These are phyloP conservation scores for Salpingus planirostris DNA, from an alignment of 2,888 invertebrate genomes.

Conservation along the genomic window DNA sequence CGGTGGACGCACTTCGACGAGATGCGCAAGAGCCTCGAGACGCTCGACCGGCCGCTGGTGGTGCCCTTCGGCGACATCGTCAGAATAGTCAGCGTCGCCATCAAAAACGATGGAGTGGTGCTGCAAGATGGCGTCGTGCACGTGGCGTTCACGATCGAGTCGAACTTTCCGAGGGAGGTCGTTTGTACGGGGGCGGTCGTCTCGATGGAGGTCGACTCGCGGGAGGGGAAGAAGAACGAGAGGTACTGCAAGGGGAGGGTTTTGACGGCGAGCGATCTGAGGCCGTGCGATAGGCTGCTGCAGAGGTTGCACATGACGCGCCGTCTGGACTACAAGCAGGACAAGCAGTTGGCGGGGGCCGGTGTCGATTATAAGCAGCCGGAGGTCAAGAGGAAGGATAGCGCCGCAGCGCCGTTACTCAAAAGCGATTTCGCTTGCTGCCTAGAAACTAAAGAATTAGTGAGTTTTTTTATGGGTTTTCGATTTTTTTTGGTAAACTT, in stretches of 20 bases:
- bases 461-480: no score
- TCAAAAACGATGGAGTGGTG: constrained; percentile 36
- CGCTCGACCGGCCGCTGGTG: constrained; percentile 31
- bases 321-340: constrained; percentile 71
- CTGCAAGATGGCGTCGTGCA: constrained; percentile 52
- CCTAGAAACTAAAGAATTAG: constrained; percentile 30
- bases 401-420: constrained; percentile 34
- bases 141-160: constrained; percentile 49
- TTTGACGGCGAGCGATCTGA: constrained; percentile 48
- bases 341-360: constrained; percentile 66
- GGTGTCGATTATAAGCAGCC: constrained; percentile 60
- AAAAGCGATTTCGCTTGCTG: constrained; percentile 28
- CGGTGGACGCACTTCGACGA: constrained; percentile 64
- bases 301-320: constrained; percentile 57
- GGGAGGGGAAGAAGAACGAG: constrained; percentile 26
- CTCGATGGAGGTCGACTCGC: constrained; percentile 40
- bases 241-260: constrained; percentile 42
- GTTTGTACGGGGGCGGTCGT: constrained; percentile 54
- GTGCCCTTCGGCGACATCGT: constrained; percentile 43
- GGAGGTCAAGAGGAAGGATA: constrained; percentile 58
- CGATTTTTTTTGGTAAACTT: no score
- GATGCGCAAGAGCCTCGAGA: constrained; percentile 52
- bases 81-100: constrained; percentile 36
- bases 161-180: constrained; percentile 57
- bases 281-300: constrained; percentile 50